phyloP scores from a whole-genome alignment of 2,113 vertebrate species.

The Psammodynastes pulverulentus region DNA sequence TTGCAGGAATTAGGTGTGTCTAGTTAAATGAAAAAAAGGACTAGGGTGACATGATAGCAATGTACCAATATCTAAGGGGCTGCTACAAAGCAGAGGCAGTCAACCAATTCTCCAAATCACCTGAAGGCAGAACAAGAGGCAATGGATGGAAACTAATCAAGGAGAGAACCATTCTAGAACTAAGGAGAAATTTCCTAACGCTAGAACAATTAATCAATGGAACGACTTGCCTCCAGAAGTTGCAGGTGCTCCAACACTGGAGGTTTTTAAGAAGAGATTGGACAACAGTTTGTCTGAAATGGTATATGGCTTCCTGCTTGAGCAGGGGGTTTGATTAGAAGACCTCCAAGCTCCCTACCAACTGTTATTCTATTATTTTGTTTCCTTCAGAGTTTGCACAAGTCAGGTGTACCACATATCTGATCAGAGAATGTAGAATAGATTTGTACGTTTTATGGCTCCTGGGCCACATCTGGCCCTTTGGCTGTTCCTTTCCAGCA shows the following conservation, averaged over 20 bases:
- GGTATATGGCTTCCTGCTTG: not conserved
- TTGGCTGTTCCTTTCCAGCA: no score
- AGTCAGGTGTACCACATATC: not conserved
- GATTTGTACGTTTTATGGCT: no score
- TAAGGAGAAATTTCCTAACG: not conserved
- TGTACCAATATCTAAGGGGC: not conserved
- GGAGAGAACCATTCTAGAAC: not conserved
- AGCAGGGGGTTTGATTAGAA: not conserved
- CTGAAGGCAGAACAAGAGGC: not conserved
- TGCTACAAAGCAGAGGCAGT: not conserved
- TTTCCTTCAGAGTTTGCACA: not conserved
- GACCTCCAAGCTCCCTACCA: not conserved
- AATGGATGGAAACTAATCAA: not conserved
- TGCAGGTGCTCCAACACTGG: not conserved
- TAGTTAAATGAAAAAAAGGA: not conserved
- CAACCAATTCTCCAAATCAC: not conserved
- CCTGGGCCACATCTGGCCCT: no score
- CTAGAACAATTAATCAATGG: not conserved
- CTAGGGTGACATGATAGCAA: not conserved
- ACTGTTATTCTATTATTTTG: not conserved
- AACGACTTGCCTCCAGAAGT: not conserved
- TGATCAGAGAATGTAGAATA: not conserved
- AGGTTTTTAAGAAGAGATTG: not conserved
- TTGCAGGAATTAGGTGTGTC: not conserved
- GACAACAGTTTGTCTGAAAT: not conserved